Conservation (phyloP, 1,140 invertebrate genomes). For the Oncopodura yosiiana region DNA sequence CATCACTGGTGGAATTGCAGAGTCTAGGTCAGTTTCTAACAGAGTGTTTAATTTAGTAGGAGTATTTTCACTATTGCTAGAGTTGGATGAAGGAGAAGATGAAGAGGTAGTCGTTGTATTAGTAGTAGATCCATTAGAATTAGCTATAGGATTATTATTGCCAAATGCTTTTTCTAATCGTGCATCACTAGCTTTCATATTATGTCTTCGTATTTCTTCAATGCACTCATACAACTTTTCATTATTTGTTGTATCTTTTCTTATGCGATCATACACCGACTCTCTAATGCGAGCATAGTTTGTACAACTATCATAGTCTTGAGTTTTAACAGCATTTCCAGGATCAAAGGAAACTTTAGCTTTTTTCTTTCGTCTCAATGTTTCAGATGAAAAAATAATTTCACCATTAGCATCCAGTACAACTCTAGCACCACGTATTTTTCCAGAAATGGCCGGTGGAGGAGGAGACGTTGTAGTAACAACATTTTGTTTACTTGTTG, state of each 20-base stretch:
- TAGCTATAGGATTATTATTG: background rate
- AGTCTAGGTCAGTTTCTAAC: constrained; percentile 34
- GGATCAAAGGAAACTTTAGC: constrained; percentile 68
- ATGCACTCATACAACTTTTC: constrained; percentile 36
- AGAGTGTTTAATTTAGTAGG: constrained; percentile 16
- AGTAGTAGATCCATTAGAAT: constrained; percentile 6
- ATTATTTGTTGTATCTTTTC: constrained; percentile 12
- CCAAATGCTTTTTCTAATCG: background rate
- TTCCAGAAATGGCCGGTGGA: constrained; percentile 10
- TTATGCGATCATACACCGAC: constrained; percentile 32
- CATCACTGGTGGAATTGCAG: constrained; percentile 34
- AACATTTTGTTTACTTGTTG: constrained; percentile 12
- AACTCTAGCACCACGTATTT: constrained; percentile 56
- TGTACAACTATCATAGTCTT: constrained; percentile 18
- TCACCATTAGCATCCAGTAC: constrained; percentile 77
- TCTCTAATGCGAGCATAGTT: constrained; percentile 29
- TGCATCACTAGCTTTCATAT: constrained; percentile 30
- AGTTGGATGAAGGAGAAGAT: background rate
- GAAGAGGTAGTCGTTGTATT: background rate
- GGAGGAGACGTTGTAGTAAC: background rate
- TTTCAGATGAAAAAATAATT: constrained; percentile 81
- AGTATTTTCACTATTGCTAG: background rate
- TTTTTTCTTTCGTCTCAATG: constrained; percentile 52
- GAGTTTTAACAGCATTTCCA: constrained; percentile 57
- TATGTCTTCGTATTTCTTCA: constrained; percentile 31